Percentiles rank a stretch among this genome's conserved stretches.
Conservation (phyloP, 2,888 invertebrate genomes). For the Leucophenga maculata region DNA sequence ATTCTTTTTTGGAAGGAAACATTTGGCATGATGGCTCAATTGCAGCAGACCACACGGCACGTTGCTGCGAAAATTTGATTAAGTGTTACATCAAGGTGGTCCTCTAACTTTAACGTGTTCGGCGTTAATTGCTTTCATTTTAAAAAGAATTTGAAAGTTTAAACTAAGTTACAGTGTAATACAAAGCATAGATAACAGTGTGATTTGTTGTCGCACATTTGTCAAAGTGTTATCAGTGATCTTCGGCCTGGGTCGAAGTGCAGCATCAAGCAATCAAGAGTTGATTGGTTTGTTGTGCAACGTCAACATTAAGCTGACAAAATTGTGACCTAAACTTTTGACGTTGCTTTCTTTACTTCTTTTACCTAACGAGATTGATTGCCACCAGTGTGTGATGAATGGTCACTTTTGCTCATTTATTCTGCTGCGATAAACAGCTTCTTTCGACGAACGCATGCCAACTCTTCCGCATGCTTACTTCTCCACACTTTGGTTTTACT, state of each 20-base stretch:
- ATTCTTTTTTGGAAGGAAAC: conserved; percentile 7
- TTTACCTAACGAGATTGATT: background rate
- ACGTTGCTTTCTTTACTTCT: background rate
- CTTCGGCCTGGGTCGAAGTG: background rate
- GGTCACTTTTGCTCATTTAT: too few species aligned
- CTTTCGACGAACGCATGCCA: too few species aligned
- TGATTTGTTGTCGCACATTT: conserved; percentile 64
- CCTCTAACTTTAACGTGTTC: too few species aligned
- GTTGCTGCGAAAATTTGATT: conserved; percentile 56
- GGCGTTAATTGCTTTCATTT: too few species aligned
- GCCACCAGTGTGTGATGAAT: too few species aligned
- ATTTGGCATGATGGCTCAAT: conserved; percentile 56
- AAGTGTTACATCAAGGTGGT: conserved; percentile 7
- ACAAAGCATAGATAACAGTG: conserved; percentile 19
- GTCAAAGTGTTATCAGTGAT: conserved; percentile 48
- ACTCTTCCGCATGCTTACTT: too few species aligned
- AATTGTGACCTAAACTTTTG: conserved; percentile 39
- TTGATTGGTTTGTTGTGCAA: conserved; percentile 18
- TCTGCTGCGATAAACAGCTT: too few species aligned
- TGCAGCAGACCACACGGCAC: conserved; percentile 55
- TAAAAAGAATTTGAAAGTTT: background rate
- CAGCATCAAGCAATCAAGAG: too few species aligned
- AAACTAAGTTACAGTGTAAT: background rate
- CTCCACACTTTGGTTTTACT: too few species aligned
- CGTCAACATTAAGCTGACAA: conserved; percentile 44